Base-by-base conservation (phyloP, 1,140 invertebrate species). In the Batillaria attramentaria region DNA sequence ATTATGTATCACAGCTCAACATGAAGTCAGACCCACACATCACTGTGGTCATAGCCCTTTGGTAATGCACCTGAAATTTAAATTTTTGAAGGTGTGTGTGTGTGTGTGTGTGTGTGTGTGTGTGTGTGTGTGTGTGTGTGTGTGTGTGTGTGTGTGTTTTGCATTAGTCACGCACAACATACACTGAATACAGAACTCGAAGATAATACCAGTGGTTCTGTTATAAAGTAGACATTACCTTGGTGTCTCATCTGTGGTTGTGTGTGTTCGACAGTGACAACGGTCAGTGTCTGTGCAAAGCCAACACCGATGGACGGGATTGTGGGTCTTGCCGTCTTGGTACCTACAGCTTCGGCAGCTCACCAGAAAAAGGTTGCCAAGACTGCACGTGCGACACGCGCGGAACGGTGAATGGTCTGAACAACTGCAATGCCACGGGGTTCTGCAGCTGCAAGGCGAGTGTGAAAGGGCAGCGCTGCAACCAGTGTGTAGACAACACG, bases 391-490 rank as follows among this genome's bases (percentile, higher is more conserved):
- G 98, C 91, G 94, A 98, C 86, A 92, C 95, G 68, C 92, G 98
- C 72, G 98, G 98, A 41, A 98, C 97, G 0, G 95, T 98, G 86
- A 93, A 93, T 69, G 86, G 87, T 28, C 84, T 86, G 6, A 94
- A 95, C 5, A 70, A 83, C 10, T 99, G 98, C 89, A 94, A 99
- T 90, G 93, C 94, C 68, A 92, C 82, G 35, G 0, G 94, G 88
- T 92, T 98, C 0, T 99, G 98, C 87, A 93, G 96, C 81, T 99
- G 98, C 89, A 99, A 99, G 89, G 94, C 95, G 43, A 94, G 96
- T 10, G 98, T 99, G 0, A 93, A 95, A 79, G 98, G 98, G 0
- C 93, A 96, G 68, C 97, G 97, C 81, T 99, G 98, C 89, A 95
- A 99, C 77, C 65, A 81, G 84, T 99, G 98, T 89, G 95, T 95